Base-by-base conservation (phyloP, 2,888 invertebrate species). In the Biston betularia region DNA sequence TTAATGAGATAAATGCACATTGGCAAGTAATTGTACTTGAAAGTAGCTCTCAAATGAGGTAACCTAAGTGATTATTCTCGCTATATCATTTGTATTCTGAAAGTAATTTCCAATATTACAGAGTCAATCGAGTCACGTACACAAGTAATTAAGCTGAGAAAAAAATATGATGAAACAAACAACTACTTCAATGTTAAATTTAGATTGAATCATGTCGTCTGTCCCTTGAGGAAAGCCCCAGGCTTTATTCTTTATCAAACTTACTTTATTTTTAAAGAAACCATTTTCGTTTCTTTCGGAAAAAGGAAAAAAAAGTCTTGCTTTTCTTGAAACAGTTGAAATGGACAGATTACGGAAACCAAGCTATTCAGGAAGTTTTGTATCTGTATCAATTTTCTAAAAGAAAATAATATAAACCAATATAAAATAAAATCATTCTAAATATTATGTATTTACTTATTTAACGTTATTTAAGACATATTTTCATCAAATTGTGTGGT, bases 171-270 rank as follows among this genome's bases (percentile, higher is more conserved):
- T 72, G 68, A 79, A 77, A 78, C 73, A 82, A 83, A 81, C 79
- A 82, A 79, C 79, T 82, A 79, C 74, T 78, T 75, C 76, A 78
- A 78, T 73, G 74, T 79, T 79, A 80, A 82, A 86, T 87, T 84
- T 78, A 82, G 81, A 86, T 87, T 83, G 82, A 84, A 80, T 79
- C 78, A 78, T 78, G 68, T 70, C 69, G 50, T 62, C 49, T 61
- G 71, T 80, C 81, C 76, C 78, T 59, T 59, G 79, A 62, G 79
- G 76, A 82, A 85, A 82, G 79, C 81, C 78, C 71, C 71, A 66
- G 80, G 81, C 79, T 85, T 86, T 84, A 82, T 87, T 82, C 76
- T 83, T 81, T 83, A 80, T 84, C 77, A 84, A 86, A 85, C 68
- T 78, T 75, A 70, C 79, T 83, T 85, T 81, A 75, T 82, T 80